Conservation (phyloP, 2,797 vertebrate genomes). For the Enteromius argenteus region DNA sequence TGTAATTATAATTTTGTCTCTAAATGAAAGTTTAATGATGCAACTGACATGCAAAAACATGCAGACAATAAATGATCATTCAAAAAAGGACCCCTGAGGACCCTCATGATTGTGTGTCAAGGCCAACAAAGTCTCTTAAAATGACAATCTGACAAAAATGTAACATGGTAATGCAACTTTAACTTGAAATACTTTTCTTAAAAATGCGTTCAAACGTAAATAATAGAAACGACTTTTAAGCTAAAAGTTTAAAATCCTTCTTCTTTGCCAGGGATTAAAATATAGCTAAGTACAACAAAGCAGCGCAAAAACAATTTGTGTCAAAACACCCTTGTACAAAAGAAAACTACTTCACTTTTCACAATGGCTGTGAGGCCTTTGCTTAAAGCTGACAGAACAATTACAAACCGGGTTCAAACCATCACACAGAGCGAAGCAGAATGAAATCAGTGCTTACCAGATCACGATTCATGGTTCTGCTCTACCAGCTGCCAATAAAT, state of each 20-base stretch:
- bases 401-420: not conserved
- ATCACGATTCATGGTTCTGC: conserved; percentile 58
- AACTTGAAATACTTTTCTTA: not conserved
- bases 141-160: not conserved
- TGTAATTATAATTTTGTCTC: not conserved
- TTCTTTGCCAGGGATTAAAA: not conserved
- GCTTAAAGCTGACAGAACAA: conserved; percentile 4
- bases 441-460: conserved; percentile 65
- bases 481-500: conserved; percentile 61
- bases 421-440: conserved; percentile 40
- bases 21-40: not conserved
- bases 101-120: not conserved
- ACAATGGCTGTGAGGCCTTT: not conserved
- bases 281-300: not conserved
- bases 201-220: not conserved
- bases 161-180: not conserved
- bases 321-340: not conserved
- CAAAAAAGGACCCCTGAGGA: not conserved
- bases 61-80: not conserved
- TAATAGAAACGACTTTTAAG: not conserved
- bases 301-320: not conserved
- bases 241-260: not conserved
- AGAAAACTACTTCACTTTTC: not conserved
- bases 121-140: not conserved
- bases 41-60: not conserved